Base-by-base conservation (phyloP, 2,797 vertebrate genomes). In the Centropyge bicolor region DNA sequence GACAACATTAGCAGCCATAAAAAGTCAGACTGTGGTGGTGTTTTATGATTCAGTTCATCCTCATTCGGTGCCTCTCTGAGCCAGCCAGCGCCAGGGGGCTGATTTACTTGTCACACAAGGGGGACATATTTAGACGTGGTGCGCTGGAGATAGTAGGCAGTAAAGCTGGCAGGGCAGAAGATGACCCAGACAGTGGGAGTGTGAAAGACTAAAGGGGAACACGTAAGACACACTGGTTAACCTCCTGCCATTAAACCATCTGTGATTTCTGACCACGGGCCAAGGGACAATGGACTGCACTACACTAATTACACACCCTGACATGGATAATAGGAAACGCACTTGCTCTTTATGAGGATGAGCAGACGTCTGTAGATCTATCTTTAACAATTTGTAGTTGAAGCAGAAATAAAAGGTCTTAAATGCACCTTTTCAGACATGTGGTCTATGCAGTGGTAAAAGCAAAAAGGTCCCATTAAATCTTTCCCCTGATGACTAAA, bases 261-360 rank as follows among this genome's bases (percentile, higher is more conserved):
- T 31, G 87, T 95, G 93, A 95, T 95, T 95, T 95, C 93, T 93
- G 89, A 94, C 83, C 87, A 84, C 38, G 78, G 93, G 93, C 83
- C 91, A 91, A 74, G 86, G 92, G 91, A 93, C 93, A 95, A 94
- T 95, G 88, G 93, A 94, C 90, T 94, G 80, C 88, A 91, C 87
- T 92, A 87, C 93, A 94, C 92, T 94, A 94, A 95, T 95, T 93
- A 95, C 91, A 93, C 79, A 85, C 78, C 60, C 62, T 90, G 82
- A 89, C 88, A 89, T 48, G 72, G 84, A 86, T 86, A 88, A 85
- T 81, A 90, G 82, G 80, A 90, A 79, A 78, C 62, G 80, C 41
- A 68, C 76, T 79, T 13, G 45, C 49, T 84, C 87, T 88, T 89
- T 88, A 88, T 80, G 83, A 80, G 84, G 55, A 72, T 8, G 59